phyloP scores from a whole-genome alignment of 2,113 vertebrate species.

The Lasiurus cinereus region DNA sequence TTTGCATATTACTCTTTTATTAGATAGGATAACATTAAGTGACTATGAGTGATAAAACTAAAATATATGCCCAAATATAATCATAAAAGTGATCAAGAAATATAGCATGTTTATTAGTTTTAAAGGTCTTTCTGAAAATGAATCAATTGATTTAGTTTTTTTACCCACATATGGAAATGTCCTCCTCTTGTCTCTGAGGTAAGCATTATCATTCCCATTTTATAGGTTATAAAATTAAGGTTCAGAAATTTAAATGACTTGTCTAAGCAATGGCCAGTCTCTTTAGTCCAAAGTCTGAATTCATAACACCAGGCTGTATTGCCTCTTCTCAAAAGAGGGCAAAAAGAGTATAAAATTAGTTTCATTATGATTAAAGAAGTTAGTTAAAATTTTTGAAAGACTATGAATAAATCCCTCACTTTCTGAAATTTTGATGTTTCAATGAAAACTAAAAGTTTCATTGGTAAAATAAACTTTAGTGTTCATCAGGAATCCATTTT shows the following conservation, averaged over 20 bases:
- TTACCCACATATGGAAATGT: background rate
- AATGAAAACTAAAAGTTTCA: background rate
- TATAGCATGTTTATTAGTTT: background rate
- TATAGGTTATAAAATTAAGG: conserved; percentile 46
- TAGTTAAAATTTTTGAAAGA: conserved; percentile 13
- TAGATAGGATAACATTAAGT: background rate
- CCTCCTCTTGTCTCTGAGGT: background rate
- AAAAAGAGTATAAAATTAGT: background rate
- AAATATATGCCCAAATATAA: background rate
- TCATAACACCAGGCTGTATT: background rate
- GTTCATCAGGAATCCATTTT: background rate
- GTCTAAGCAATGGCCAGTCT: background rate
- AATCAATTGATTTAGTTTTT: conserved; percentile 37
- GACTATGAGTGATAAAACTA: background rate
- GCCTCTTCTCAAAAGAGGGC: conserved; percentile 32
- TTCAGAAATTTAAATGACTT: conserved; percentile 54
- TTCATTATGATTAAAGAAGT: background rate
- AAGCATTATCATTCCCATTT: conserved; percentile 34
- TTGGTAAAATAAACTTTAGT: conserved; percentile 38
- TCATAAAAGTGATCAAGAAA: background rate
- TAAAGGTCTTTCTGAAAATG: conserved; percentile 56
- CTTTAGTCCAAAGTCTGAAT: background rate
- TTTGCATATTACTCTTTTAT: too few relatives aligned
- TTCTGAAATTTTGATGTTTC: conserved; percentile 30
- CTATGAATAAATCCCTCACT: background rate